Conservation (phyloP, 2,113 vertebrate species). For the Oreochromis spilurus region DNA sequence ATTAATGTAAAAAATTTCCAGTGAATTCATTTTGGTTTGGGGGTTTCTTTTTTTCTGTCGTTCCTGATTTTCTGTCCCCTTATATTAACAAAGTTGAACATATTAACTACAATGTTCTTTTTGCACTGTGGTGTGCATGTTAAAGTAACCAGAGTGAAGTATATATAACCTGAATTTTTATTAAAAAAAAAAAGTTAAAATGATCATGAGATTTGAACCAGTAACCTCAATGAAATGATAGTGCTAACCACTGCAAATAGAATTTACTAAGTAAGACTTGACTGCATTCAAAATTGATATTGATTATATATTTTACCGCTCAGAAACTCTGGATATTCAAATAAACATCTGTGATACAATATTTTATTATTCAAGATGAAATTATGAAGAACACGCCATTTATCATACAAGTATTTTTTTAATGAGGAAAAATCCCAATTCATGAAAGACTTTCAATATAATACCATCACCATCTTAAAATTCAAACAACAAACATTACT, state of each 20-base stretch:
- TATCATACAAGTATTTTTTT: not conserved
- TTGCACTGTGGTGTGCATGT: not conserved
- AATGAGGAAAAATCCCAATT: not conserved
- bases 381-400: not conserved
- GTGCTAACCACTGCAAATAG: not conserved
- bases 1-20: not conserved
- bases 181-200: not conserved
- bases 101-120: not conserved
- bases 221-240: not conserved
- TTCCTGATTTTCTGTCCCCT: not conserved
- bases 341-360: not conserved
- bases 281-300: not conserved
- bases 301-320: not conserved
- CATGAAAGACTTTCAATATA: not conserved
- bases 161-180: not conserved
- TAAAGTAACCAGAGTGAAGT: not conserved
- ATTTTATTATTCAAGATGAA: not conserved
- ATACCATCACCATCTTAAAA: not conserved
- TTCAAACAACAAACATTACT: not conserved
- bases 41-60: not conserved
- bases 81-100: not conserved
- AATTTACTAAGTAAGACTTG: not conserved
- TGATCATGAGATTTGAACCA: not conserved
- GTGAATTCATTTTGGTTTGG: not conserved
- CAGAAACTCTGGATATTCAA: not conserved